phyloP scores from a whole-genome alignment of 1,140 invertebrate genomes.

The Mycetomoellerius zeteki region DNA sequence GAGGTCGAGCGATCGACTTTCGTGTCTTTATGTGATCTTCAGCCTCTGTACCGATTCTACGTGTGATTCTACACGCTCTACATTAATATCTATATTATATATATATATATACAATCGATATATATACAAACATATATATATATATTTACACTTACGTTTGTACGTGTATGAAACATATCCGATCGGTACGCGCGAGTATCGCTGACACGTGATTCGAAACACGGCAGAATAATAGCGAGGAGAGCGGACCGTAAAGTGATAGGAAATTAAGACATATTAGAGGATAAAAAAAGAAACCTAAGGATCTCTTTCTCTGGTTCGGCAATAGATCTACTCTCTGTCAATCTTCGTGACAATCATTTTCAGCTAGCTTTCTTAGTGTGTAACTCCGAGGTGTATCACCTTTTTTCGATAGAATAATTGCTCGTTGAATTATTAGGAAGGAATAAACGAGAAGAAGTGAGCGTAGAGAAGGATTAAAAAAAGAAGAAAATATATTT shows the following conservation, averaged over 20 bases:
- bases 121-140: slow-evolving; percentile 66
- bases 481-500: slow-evolving; percentile 37
- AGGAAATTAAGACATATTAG: slow-evolving; percentile 7
- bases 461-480: slow-evolving; percentile 39
- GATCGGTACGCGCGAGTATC: slow-evolving; percentile 54
- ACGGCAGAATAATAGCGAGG: neutral
- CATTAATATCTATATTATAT: slow-evolving; percentile 70
- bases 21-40: slow-evolving; percentile 77
- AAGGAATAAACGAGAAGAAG: slow-evolving; percentile 6
- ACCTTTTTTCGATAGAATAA: slow-evolving; percentile 64
- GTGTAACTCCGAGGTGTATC: slow-evolving; percentile 60
- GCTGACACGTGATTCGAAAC: slow-evolving; percentile 34
- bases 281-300: slow-evolving; percentile 23
- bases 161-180: slow-evolving; percentile 76
- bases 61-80: slow-evolving; percentile 70
- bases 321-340: slow-evolving; percentile 55
- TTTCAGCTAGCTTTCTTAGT: slow-evolving; percentile 74
- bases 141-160: slow-evolving; percentile 74
- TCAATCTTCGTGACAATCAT: slow-evolving; percentile 84
- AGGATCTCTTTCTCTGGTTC: slow-evolving; percentile 59
- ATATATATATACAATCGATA: slow-evolving; percentile 50
- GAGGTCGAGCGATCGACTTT: slow-evolving; percentile 39
- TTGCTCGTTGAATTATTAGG: slow-evolving; percentile 48
- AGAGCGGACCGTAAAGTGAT: neutral
- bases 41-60: slow-evolving; percentile 68